Conservation (phyloP, 2,888 invertebrate species). For the Coleophora deauratella region DNA sequence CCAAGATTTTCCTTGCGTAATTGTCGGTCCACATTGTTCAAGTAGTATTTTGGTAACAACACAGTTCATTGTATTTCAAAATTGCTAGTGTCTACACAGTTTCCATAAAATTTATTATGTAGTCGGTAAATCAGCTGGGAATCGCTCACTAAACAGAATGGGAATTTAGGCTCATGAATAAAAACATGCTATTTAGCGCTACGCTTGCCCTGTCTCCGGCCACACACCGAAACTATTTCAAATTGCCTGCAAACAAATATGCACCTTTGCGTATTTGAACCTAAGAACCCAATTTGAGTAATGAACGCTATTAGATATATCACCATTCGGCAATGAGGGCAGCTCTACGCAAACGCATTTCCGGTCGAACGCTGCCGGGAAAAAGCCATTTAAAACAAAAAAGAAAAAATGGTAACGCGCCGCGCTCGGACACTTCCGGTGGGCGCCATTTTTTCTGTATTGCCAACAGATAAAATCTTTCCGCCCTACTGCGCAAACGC, state of each 20-base stretch:
- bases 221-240: slow-evolving; percentile 36
- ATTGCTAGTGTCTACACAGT: slow-evolving; percentile 20
- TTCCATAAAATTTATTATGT: slow-evolving; percentile 63
- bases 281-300: slow-evolving; percentile 49
- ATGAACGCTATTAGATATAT: slow-evolving; percentile 43
- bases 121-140: slow-evolving; percentile 65
- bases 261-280: slow-evolving; percentile 30
- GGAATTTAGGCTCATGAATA: slow-evolving; percentile 68
- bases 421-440: slow-evolving; percentile 74
- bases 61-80: not conserved
- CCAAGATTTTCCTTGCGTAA: too few relatives aligned
- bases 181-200: slow-evolving; percentile 72
- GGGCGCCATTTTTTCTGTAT: slow-evolving; percentile 75
- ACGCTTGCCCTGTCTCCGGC: slow-evolving; percentile 50
- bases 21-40: too few relatives aligned
- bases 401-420: slow-evolving; percentile 70
- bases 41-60: not conserved
- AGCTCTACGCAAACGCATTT: slow-evolving; percentile 73
- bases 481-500: slow-evolving; percentile 69
- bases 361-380: slow-evolving; percentile 71
- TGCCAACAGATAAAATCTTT: slow-evolving; percentile 75
- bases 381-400: slow-evolving; percentile 75
- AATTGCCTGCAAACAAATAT: slow-evolving; percentile 28
- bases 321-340: slow-evolving; percentile 49
- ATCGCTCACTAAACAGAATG: slow-evolving; percentile 67